phyloP scores from a whole-genome alignment of 2,113 vertebrate genomes.

The Scomber japonicus region DNA sequence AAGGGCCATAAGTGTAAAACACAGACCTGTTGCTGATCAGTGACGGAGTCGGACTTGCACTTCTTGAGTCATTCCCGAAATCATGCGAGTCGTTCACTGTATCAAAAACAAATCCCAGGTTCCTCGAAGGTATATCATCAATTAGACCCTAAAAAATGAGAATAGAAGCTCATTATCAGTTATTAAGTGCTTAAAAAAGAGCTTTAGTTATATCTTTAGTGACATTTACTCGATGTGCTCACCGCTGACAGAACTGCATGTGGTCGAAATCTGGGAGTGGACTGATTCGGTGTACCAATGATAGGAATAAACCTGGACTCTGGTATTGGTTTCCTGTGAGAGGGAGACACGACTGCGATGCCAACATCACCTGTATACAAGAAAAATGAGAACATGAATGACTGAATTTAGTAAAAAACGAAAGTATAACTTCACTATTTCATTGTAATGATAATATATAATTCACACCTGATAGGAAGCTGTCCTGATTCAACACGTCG shows the following conservation, averaged over 20 bases:
- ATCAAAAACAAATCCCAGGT: conserved; percentile 67
- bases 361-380: conserved; percentile 61
- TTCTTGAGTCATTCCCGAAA: conserved; percentile 44
- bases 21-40: conserved; percentile 76
- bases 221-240: neutral
- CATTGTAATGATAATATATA: neutral
- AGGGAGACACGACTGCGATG: conserved; percentile 42
- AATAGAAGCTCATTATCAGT: neutral
- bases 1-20: neutral
- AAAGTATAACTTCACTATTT: neutral
- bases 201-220: neutral
- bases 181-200: too few species aligned
- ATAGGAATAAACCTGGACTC: conserved; percentile 41
- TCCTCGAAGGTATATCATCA: conserved; percentile 65
- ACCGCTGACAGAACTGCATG: conserved; percentile 58
- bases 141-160: conserved; percentile 40
- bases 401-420: neutral
- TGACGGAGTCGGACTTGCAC: conserved; percentile 63
- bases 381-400: neutral
- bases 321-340: neutral
- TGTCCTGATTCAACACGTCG: conserved; percentile 56
- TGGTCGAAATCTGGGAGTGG: conserved; percentile 57
- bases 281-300: conserved; percentile 52
- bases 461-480: conserved; percentile 72
- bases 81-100: conserved; percentile 50